Percentiles rank a stretch among this genome's conserved stretches.
Evolutionary conservation across 2,113 vertebrate species (phyloP).

Genomic region (Arizona elegans): DNA sequence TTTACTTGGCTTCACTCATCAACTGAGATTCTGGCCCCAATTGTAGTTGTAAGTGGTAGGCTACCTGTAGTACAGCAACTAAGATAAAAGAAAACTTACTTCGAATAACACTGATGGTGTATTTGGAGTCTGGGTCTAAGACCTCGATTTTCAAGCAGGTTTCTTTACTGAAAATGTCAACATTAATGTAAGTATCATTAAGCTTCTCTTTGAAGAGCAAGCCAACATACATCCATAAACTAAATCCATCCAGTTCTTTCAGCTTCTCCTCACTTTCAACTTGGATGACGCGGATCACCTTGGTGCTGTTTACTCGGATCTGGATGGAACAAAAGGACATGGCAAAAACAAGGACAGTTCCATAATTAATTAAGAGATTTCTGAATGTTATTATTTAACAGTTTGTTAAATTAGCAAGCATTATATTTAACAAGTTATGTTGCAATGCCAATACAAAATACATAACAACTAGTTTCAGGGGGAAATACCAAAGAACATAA

Average conservation of each 20-base stretch:
- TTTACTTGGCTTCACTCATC: background rate
- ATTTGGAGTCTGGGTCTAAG: slow-evolving; percentile 58
- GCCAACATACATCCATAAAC: slow-evolving; percentile 74
- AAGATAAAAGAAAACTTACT: slow-evolving; percentile 69
- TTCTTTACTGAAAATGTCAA: slow-evolving; percentile 83
- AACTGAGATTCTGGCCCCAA: background rate
- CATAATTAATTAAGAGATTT: background rate
- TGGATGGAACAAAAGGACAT: slow-evolving; percentile 37
- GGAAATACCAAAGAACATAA: background rate
- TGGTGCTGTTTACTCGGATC: slow-evolving; percentile 85
- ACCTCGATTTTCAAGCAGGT: slow-evolving; percentile 88
- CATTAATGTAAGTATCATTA: slow-evolving; percentile 84
- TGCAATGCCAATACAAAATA: background rate
- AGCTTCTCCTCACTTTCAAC: slow-evolving; percentile 84
- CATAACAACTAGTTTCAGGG: too few relatives aligned
- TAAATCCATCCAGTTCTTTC: slow-evolving; percentile 82
- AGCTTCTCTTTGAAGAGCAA: slow-evolving; percentile 80
- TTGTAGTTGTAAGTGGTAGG: background rate
- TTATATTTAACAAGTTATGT: background rate
- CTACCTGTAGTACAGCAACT: background rate
- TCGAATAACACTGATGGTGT: slow-evolving; percentile 71
- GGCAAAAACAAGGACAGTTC: background rate
- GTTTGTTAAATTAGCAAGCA: background rate
- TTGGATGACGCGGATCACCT: slow-evolving; percentile 78
- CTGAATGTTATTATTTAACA: background rate